Evolutionary conservation across 2,797 vertebrate genomes (phyloP).

Genomic region (Periophthalmus magnuspinnatus): DNA sequence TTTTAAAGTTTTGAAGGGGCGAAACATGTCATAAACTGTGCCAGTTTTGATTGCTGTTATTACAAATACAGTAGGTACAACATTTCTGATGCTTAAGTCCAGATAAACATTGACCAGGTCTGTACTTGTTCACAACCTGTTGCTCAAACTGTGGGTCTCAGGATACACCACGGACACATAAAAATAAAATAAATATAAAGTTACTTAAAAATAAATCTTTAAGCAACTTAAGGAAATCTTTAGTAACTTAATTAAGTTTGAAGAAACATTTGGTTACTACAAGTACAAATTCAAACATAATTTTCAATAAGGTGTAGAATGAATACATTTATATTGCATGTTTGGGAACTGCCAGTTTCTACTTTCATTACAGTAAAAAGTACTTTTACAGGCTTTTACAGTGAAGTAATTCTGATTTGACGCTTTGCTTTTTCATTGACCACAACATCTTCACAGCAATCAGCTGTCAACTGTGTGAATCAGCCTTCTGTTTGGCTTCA

Average conservation of each 20-base stretch:
- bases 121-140: too few relatives aligned
- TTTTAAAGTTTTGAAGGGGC: not conserved
- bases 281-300: not conserved
- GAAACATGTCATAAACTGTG: not conserved
- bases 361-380: not conserved
- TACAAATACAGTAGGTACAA: too few relatives aligned
- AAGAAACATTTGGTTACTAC: not conserved
- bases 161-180: too few relatives aligned
- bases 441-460: constrained; percentile 46
- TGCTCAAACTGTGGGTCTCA: too few relatives aligned
- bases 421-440: constrained; percentile 50
- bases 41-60: not conserved
- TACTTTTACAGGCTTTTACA: not conserved
- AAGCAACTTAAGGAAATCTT: not conserved
- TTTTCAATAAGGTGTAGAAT: not conserved
- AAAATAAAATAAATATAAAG: not conserved
- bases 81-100: too few relatives aligned
- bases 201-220: not conserved
- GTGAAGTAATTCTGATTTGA: constrained; percentile 1
- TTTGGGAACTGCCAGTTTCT: not conserved
- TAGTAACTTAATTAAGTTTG: too few relatives aligned
- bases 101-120: too few relatives aligned
- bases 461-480: constrained; percentile 37
- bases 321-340: not conserved
- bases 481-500: constrained; percentile 30